Base-by-base conservation (phyloP, 2,888 invertebrate genomes). In the Leucophenga maculata region DNA sequence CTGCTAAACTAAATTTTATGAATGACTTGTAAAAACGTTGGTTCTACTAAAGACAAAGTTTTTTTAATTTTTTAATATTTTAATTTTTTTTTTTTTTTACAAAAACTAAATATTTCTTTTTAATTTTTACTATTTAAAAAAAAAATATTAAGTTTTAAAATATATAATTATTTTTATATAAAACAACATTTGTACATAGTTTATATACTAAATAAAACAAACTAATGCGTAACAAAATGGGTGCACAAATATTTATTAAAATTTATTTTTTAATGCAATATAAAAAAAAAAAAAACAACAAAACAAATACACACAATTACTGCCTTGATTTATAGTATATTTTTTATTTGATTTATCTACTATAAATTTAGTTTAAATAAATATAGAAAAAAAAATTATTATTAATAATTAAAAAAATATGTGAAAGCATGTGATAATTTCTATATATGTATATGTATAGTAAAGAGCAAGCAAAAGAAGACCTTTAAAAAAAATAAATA, bases 401-500 rank as follows among this genome's bases (percentile, higher is more conserved):
- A 26, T 8, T 8, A 9, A 1, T 20, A 22, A 18, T 20, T 55
- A 18, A 59, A 59, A n/a, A 3, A 54, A 46, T 32, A 48, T 26
- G 48, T 22, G 39, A 18, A 48, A 64, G 48, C 62, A 64, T 64
- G 48, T 64, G 26, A 48, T 48, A 64, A 64, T 64, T 64, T 62
- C 20, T 39, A 39, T 39, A 39, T 9, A 3, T 39, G 1, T 39
- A 8, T 39, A 39, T 39, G 39, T 39, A 39, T 39, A 57, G 26
- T 26, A 57, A 14, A 46, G 6, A n/a, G n/a, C 18, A 50, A 55
- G 59, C n/a, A 59, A 16, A 59, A 32, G 18, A 50, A 18, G n/a
- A 50, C 50, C 50, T 8, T 50, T 50, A 11, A 11, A 50, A 16
- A 50, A 16, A 50, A 39, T 11, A n/a, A 50, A n/a, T 4, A 83